These are phyloP conservation scores for Euschistus heros DNA, from an alignment of 1,140 invertebrate species.

Conservation along the genomic window DNA sequence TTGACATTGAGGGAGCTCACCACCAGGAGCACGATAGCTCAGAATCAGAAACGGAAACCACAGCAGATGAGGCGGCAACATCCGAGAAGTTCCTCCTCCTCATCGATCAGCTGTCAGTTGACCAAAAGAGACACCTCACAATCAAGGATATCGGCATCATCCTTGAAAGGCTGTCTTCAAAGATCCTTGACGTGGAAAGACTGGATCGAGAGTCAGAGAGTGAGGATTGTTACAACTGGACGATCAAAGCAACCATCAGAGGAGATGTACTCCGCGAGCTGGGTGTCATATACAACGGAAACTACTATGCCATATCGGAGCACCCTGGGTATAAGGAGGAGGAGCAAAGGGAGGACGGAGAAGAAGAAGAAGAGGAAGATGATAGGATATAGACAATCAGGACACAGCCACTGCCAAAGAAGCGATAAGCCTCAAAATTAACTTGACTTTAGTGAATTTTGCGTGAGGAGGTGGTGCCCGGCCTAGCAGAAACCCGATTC, in stretches of 20 bases:
- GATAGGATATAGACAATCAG: constrained; percentile 26
- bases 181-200: constrained; percentile 85
- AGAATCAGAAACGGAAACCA: constrained; percentile 82
- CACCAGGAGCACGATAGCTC: constrained; percentile 63
- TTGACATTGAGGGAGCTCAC: constrained; percentile 54
- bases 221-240: constrained; percentile 89
- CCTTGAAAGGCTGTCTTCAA: constrained; percentile 78
- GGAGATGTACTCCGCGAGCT: constrained; percentile 80
- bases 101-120: constrained; percentile 82
- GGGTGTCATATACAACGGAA: constrained; percentile 88
- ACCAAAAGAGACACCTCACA: constrained; percentile 79
- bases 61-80: constrained; percentile 77
- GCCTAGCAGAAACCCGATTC: constrained; percentile 1
- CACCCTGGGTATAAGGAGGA: constrained; percentile 84
- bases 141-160: constrained; percentile 94
- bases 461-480: constrained; percentile 9
- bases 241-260: constrained; percentile 82
- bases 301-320: constrained; percentile 89
- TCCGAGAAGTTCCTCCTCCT: constrained; percentile 84
- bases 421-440: background rate
- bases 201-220: constrained; percentile 81
- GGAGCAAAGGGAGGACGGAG: constrained; percentile 65
- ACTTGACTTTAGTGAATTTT: constrained; percentile 13
- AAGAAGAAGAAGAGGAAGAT: constrained; percentile 44
- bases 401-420: constrained; percentile 13